Conservation (phyloP, 2,888 invertebrate species). For the Aspidiotus rigidus region DNA sequence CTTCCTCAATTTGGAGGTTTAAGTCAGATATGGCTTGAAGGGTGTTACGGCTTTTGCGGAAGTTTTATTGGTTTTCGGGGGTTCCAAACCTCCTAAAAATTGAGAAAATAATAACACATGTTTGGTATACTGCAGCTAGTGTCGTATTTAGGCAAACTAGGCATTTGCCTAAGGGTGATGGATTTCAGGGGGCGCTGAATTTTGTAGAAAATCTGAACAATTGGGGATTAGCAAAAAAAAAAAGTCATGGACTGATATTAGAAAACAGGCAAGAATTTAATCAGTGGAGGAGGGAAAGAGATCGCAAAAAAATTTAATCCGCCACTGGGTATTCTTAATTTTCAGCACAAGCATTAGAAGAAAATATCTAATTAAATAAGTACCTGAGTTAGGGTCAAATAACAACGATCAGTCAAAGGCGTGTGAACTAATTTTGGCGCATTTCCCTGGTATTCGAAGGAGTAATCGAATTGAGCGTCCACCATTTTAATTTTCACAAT, state of each 20-base stretch:
- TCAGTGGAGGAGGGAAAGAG: background rate
- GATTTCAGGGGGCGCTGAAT: too few relatives aligned
- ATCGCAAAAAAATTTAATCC: background rate
- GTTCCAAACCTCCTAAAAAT: too few relatives aligned
- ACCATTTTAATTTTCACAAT: constrained; percentile 77
- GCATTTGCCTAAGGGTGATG: too few relatives aligned
- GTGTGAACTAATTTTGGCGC: constrained; percentile 90
- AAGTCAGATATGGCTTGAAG: too few relatives aligned
- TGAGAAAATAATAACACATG: too few relatives aligned
- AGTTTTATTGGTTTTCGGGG: too few relatives aligned
- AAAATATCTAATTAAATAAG: constrained; percentile 15
- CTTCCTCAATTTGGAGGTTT: too few relatives aligned
- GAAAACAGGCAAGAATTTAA: background rate
- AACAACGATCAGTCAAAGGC: constrained; percentile 92
- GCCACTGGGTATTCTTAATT: background rate
- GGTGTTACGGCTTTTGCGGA: too few relatives aligned
- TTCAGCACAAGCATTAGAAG: background rate
- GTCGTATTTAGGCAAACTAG: too few relatives aligned
- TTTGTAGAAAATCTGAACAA: too few relatives aligned
- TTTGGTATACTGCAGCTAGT: too few relatives aligned
- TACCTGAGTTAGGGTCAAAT: constrained; percentile 88
- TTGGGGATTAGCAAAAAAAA: too few relatives aligned
- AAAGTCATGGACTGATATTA: background rate
- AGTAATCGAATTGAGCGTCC: constrained; percentile 86
- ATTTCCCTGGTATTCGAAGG: constrained; percentile 97